A percentile compares a stretch with the other conserved stretches of the same genome.
Evolutionary conservation across 2,113 vertebrate species (phyloP).

Genomic region (Syngnathoides biaculeatus): DNA sequence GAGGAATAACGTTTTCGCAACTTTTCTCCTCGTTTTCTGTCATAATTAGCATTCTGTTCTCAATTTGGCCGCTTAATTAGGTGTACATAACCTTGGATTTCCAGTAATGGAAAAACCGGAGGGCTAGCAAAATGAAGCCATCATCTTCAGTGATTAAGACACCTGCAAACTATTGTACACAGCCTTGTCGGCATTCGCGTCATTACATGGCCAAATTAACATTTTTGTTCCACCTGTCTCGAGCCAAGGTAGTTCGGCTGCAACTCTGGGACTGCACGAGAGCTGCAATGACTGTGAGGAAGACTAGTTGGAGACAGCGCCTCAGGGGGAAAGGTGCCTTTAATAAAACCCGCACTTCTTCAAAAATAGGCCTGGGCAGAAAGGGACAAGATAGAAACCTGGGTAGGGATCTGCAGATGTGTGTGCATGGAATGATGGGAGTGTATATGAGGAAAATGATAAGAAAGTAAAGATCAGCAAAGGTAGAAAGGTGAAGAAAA

Average conservation of each 20-base stretch:
- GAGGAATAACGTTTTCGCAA: constrained; percentile 78
- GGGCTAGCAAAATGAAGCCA: constrained; percentile 77
- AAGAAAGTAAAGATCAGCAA: constrained; percentile 14
- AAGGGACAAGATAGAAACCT: constrained; percentile 52
- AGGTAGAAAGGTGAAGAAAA: constrained; percentile 17
- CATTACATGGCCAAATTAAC: constrained; percentile 75
- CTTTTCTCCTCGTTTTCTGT: constrained; percentile 72
- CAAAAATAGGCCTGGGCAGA: constrained; percentile 45
- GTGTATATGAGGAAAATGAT: constrained; percentile 3
- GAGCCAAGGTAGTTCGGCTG: constrained; percentile 48
- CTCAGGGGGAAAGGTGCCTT: constrained; percentile 36
- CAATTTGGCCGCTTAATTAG: constrained; percentile 81
- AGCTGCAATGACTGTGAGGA: constrained; percentile 47
- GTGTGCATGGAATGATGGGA: constrained; percentile 6
- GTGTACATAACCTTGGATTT: constrained; percentile 85
- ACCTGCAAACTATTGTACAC: constrained; percentile 70
- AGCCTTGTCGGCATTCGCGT: constrained; percentile 67
- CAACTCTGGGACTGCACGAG: constrained; percentile 54
- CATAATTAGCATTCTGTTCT: constrained; percentile 83
- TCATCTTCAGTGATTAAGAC: constrained; percentile 77
- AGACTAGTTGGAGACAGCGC: constrained; percentile 37
- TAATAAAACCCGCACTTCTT: constrained; percentile 59
- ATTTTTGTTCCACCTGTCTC: constrained; percentile 72
- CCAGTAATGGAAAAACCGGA: constrained; percentile 78
- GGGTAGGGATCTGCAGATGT: constrained; percentile 19